Evolutionary conservation across 2,888 invertebrate genomes (phyloP), one percentile per base, ranked within the genome.

Genomic region (Lysandra coridon): DNA sequence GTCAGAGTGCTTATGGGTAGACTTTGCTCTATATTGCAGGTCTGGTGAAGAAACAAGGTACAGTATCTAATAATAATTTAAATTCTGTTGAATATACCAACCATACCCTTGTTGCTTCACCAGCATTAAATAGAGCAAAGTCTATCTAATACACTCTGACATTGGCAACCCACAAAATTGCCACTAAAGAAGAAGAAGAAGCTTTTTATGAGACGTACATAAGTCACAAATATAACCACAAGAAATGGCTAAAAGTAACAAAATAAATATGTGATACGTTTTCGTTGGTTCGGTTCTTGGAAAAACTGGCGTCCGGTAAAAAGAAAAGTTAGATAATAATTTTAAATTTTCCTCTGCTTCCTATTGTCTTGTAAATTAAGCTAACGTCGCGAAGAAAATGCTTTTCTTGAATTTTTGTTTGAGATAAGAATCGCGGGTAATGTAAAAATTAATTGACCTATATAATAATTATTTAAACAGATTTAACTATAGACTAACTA

Each of bases 331-430:
- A 37, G 69, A 37, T 69, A 69, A 69, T 69, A 4, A 33, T 69
- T 33, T 69, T 69, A 5, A 37, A 69, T 69, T 33, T 37, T 69
- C 33, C 69, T 69, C 33, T 37, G 4, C 30, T 37, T 69, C 14
- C 69, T 69, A 37, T 64, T 64, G 30, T 64, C 33, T 69, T 69
- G 33, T 33, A 14, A 69, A 69, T 69, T 37, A 69, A 69, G 69
- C 17, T 69, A 69, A 69, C 69, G 69, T 69, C 14, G 4, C 64
- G 12, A 69, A 69, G 69, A 69, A 69, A 69, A 37, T 33, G 4
- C 3, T 37, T 33, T 37, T 69, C 69, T 33, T 69, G 33, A 33
- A 69, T 1, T 33, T 33, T 69, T 2, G 69, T 37, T 33, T 14
- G 33, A 4, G 17, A 69, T 69, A 69, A 69, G 69, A 69, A 37